Percentiles rank a stretch among this genome's conserved stretches.
Conservation (phyloP, 2,797 vertebrate genomes). For the Melanotaenia boesemani region DNA sequence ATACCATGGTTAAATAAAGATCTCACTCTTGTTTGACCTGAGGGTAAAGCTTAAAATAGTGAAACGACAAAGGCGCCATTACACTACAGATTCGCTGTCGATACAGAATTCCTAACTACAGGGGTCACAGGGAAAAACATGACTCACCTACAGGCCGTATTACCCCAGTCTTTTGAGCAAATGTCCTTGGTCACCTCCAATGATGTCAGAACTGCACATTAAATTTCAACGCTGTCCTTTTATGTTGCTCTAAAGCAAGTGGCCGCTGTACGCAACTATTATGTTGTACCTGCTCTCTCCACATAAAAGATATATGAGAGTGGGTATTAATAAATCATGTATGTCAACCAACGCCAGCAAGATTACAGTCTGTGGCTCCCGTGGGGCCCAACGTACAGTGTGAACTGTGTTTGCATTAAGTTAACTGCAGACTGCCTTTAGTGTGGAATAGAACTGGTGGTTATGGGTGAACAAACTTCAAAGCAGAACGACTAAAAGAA, state of each 20-base stretch:
- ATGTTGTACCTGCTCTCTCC: slow-evolving; percentile 42
- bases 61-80: not conserved
- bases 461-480: slow-evolving; percentile 16
- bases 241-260: slow-evolving; percentile 24
- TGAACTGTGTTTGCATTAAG: slow-evolving; percentile 26
- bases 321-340: slow-evolving; percentile 73
- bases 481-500: slow-evolving; percentile 1
- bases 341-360: slow-evolving; percentile 55
- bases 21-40: slow-evolving; percentile 18
- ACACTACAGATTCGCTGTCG: not conserved
- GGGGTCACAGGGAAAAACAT: not conserved
- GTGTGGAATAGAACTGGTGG: slow-evolving; percentile 8
- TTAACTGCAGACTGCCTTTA: slow-evolving; percentile 10
- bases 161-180: slow-evolving; percentile 12
- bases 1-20: not conserved
- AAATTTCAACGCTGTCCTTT: slow-evolving; percentile 8
- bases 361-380: slow-evolving; percentile 57
- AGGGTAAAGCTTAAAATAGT: slow-evolving; percentile 20
- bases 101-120: not conserved
- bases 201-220: slow-evolving; percentile 2
- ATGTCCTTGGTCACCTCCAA: slow-evolving; percentile 1
- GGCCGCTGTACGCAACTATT: slow-evolving; percentile 26
- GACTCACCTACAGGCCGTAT: slow-evolving; percentile 35
- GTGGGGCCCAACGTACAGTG: slow-evolving; percentile 14
- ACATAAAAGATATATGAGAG: slow-evolving; percentile 72